A percentile compares a stretch with the other conserved stretches of the same genome.
Conservation (phyloP, 1,140 invertebrate genomes). For the Neodiprion lecontei region DNA sequence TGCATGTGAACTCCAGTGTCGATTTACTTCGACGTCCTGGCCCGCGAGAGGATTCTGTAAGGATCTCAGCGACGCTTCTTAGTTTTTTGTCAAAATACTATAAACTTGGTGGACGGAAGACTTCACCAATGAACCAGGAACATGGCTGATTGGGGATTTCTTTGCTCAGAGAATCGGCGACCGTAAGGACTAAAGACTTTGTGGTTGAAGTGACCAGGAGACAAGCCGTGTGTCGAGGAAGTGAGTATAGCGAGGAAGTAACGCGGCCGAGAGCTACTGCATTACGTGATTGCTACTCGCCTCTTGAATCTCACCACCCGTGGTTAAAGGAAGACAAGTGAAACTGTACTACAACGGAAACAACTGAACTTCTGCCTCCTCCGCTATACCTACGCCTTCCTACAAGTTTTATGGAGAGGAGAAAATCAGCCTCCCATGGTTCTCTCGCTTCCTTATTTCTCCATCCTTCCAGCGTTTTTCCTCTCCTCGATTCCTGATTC, state of each 20-base stretch:
- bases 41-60: too few relatives aligned
- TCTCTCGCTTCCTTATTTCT: slow-evolving; percentile 20
- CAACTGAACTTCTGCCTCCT: background rate
- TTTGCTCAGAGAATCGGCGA: too few relatives aligned
- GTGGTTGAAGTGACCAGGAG: too few relatives aligned
- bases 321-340: slow-evolving; percentile 15
- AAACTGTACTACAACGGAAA: slow-evolving; percentile 27
- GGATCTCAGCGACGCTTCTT: too few relatives aligned
- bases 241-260: background rate
- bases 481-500: slow-evolving; percentile 13
- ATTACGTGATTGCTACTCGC: slow-evolving; percentile 44
- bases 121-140: too few relatives aligned
- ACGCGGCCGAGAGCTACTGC: slow-evolving; percentile 20
- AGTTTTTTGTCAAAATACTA: too few relatives aligned
- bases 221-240: background rate
- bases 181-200: too few relatives aligned
- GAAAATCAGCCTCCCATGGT: slow-evolving; percentile 11
- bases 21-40: too few relatives aligned
- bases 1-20: too few relatives aligned
- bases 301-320: slow-evolving; percentile 19
- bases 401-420: slow-evolving; percentile 4
- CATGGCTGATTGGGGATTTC: too few relatives aligned
- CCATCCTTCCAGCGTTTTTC: slow-evolving; percentile 14
- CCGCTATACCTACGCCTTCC: background rate
- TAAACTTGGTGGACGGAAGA: too few relatives aligned